phyloP scores from a whole-genome alignment of 2,888 invertebrate species.

The Hyposoter dolosus region DNA sequence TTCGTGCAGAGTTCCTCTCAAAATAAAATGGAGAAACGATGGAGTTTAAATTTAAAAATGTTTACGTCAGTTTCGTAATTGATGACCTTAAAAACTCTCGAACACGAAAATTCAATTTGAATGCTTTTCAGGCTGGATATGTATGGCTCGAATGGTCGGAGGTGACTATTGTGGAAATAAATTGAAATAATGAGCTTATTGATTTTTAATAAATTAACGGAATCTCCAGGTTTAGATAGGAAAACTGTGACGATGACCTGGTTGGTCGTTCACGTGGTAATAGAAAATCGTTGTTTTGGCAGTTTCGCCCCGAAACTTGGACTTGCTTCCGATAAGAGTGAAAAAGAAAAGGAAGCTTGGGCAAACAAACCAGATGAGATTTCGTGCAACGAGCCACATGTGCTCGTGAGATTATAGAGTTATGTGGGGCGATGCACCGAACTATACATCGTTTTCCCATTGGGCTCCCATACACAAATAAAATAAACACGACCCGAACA shows the following conservation, averaged over 20 bases:
- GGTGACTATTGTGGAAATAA: background rate
- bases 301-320: background rate
- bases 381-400: background rate
- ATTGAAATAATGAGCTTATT: background rate
- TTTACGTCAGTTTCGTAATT: background rate
- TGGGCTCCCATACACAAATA: background rate
- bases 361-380: background rate
- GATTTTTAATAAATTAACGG: background rate
- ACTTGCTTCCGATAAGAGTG: background rate
- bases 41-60: background rate
- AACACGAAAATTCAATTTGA: background rate
- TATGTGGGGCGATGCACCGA: background rate
- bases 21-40: no score
- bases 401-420: constrained; percentile 8
- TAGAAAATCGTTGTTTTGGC: background rate
- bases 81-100: background rate
- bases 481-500: background rate
- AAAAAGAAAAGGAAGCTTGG: background rate
- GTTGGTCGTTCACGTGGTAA: background rate
- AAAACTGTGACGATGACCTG: background rate
- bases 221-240: background rate
- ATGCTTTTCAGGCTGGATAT: background rate
- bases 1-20: no score
- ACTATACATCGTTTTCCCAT: background rate
- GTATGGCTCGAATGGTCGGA: background rate